Evolutionary conservation across 2,888 invertebrate species (phyloP).

Genomic region (Coenonympha arcania): DNA sequence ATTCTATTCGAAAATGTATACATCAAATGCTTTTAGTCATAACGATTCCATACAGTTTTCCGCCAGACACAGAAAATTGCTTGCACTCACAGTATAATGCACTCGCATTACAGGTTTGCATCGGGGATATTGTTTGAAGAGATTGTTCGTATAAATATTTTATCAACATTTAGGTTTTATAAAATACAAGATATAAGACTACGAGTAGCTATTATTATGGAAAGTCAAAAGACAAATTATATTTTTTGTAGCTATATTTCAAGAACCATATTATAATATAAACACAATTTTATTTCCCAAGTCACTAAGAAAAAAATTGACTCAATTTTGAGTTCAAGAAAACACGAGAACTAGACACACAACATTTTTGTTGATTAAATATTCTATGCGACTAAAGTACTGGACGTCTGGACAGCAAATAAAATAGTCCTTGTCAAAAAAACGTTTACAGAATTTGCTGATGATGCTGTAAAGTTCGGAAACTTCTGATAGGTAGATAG

Average conservation of each 20-base stretch:
- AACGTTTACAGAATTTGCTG: neutral
- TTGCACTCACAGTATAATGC: conserved; percentile 6
- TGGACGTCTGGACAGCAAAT: no score
- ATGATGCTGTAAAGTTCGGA: neutral
- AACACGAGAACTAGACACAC: no score
- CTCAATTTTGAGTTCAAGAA: neutral
- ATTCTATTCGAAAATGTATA: conserved; percentile 22
- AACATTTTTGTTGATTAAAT: no score
- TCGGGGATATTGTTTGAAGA: neutral
- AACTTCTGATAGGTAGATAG: neutral
- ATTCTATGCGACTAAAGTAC: no score
- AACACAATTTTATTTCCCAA: no score
- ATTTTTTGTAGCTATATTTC: no score
- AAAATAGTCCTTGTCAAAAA: no score
- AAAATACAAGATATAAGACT: neutral
- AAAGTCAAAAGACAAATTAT: no score
- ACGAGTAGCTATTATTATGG: no score
- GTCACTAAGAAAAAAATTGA: no score
- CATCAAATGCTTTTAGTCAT: conserved; percentile 23
- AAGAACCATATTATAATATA: no score
- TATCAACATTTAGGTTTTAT: neutral
- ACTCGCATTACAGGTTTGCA: conserved; percentile 3
- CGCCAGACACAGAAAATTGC: conserved; percentile 26
- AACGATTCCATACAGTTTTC: conserved; percentile 24
- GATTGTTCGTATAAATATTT: neutral